These are phyloP conservation scores for Oscarella lobularis DNA, from an alignment of 37 sponge, comb jelly and placozoan genomes.

Conservation along the genomic window DNA sequence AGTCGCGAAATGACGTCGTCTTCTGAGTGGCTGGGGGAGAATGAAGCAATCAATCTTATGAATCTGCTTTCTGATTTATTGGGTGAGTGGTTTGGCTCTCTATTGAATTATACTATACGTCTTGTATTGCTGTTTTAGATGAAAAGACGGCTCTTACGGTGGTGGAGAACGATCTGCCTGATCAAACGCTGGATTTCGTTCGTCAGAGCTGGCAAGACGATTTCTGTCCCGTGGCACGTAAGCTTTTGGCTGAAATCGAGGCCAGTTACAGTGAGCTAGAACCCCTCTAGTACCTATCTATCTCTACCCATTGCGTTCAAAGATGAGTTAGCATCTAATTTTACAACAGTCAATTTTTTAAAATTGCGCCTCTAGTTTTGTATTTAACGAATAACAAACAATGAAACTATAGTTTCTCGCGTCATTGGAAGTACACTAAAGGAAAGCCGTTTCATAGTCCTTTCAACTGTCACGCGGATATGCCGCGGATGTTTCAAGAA, in stretches of 20 bases:
- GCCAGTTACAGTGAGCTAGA: conserved; percentile 13
- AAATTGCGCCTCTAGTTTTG: too few species aligned
- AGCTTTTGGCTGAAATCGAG: conserved; percentile 27
- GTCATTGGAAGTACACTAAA: too few species aligned
- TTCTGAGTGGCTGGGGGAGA: conserved; percentile 22
- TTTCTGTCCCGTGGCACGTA: conserved; percentile 50
- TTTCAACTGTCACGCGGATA: too few species aligned
- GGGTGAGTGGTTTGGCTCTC: conserved; percentile 15
- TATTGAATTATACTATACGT: too few species aligned
- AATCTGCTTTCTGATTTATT: conserved; percentile 38
- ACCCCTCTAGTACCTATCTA: too few species aligned
- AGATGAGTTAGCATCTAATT: too few species aligned
- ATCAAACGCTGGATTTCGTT: conserved; percentile 3
- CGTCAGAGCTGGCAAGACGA: conserved; percentile 33
- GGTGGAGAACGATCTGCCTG: neutral
- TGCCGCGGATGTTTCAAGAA: too few species aligned
- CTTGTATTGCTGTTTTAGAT: conserved; percentile 1
- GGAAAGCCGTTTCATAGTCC: too few species aligned
- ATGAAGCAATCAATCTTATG: conserved; percentile 34
- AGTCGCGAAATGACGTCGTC: conserved; percentile 41
- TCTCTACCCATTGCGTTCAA: too few species aligned
- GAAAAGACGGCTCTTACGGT: conserved; percentile 15
- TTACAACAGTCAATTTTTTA: too few species aligned
- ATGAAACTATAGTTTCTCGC: too few species aligned
- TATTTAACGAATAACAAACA: too few species aligned